phyloP scores from a whole-genome alignment of 2,113 vertebrate species.

The Hemicordylus capensis region DNA sequence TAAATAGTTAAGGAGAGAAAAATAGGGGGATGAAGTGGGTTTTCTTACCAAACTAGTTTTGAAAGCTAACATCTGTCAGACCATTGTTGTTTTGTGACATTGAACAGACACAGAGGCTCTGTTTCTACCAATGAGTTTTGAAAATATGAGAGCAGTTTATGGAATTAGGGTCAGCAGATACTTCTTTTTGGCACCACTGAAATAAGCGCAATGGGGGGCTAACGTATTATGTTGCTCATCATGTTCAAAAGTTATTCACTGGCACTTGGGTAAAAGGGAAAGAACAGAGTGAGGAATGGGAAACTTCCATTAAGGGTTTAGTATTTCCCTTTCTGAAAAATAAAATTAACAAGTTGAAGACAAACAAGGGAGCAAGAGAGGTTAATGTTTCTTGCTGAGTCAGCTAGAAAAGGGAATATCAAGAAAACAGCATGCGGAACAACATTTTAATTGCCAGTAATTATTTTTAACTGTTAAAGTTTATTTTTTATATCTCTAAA shows the following conservation, averaged over 20 bases:
- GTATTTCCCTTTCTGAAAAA: constrained; percentile 24
- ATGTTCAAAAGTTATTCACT: not conserved
- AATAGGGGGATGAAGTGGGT: not conserved
- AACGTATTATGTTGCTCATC: not conserved
- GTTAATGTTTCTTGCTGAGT: not conserved
- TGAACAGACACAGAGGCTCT: not conserved
- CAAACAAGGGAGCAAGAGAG: not conserved
- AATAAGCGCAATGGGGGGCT: not conserved
- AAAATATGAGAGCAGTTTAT: not conserved
- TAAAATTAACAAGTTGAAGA: constrained; percentile 12
- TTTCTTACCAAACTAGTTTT: constrained; percentile 25
- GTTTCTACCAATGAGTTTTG: not conserved
- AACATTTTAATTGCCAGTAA: constrained; percentile 37
- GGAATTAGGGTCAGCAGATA: not conserved
- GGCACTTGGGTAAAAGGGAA: not conserved
- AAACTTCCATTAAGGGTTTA: not conserved
- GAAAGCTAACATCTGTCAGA: constrained; percentile 36
- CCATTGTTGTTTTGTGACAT: not conserved
- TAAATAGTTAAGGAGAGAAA: not conserved
- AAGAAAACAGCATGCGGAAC: constrained; percentile 29
- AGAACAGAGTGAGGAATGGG: not conserved
- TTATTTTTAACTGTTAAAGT: constrained; percentile 22
- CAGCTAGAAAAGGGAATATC: not conserved
- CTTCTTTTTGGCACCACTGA: not conserved
- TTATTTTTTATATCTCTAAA: not conserved